Evolutionary conservation across 2,888 invertebrate genomes (phyloP).

Genomic region (Ceriagrion tenellum): DNA sequence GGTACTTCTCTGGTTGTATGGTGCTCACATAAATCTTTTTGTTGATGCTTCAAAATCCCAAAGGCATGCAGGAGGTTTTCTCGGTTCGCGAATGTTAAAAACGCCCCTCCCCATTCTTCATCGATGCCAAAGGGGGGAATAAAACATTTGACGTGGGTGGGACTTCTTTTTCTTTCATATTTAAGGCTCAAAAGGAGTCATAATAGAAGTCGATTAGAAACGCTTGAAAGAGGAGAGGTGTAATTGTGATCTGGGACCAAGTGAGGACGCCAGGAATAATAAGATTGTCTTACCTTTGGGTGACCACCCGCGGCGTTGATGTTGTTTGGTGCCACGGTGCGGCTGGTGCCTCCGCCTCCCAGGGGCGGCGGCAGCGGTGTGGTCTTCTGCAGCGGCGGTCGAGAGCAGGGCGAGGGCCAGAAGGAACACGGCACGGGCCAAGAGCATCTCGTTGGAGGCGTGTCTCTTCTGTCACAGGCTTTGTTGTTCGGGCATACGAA

Average conservation of each 20-base stretch:
- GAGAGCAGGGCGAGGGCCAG: neutral
- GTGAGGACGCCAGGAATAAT: neutral
- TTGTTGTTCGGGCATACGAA: neutral
- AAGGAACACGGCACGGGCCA: neutral
- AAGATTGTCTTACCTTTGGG: neutral
- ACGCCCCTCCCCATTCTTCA: neutral
- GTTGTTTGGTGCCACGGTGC: neutral
- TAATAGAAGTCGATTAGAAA: neutral
- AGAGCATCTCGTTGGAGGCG: neutral
- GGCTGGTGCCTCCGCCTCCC: neutral
- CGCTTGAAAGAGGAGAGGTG: neutral
- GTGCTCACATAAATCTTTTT: too few relatives aligned
- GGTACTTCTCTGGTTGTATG: too few relatives aligned
- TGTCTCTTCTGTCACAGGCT: neutral
- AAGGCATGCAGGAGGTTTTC: too few relatives aligned
- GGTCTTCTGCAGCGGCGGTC: neutral
- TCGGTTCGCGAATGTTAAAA: neutral
- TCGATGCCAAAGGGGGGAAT: neutral
- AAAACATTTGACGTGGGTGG: neutral
- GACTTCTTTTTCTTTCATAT: neutral
- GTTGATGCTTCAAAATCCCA: too few relatives aligned
- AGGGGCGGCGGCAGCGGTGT: neutral
- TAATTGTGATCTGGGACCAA: neutral
- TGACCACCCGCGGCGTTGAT: slow-evolving; percentile 25
- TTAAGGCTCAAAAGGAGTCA: neutral